phyloP scores from a whole-genome alignment of 2,797 vertebrate species.

The Mastacembelus armatus region DNA sequence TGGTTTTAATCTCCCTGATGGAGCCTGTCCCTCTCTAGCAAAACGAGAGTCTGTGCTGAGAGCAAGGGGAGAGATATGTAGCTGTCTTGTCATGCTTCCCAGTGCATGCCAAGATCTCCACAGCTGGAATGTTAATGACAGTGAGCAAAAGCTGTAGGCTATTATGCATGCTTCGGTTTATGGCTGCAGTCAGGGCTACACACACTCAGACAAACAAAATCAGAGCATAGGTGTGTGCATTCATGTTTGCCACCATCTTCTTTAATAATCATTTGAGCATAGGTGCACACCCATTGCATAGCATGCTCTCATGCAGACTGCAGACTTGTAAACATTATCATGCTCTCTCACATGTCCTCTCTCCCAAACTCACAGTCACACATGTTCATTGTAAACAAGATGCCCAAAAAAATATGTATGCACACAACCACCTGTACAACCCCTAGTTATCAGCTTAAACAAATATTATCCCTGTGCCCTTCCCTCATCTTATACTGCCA shows the following conservation, averaged over 20 bases:
- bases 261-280: neutral
- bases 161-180: constrained; percentile 26
- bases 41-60: constrained; percentile 25
- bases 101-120: constrained; percentile 69
- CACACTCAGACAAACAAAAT: constrained; percentile 3
- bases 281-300: neutral
- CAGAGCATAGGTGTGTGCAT: neutral
- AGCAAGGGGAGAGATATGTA: constrained; percentile 39
- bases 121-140: constrained; percentile 85
- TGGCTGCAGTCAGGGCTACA: constrained; percentile 36
- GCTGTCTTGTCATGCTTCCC: constrained; percentile 79
- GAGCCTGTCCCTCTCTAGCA: constrained; percentile 14
- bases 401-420: constrained; percentile 38
- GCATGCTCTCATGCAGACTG: neutral
- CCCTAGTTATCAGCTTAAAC: constrained; percentile 76
- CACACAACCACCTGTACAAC: constrained; percentile 50
- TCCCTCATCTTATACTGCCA: constrained; percentile 49
- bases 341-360: neutral
- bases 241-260: neutral
- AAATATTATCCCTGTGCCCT: constrained; percentile 71
- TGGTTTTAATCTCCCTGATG: constrained; percentile 44
- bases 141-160: constrained; percentile 65
- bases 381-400: constrained; percentile 39
- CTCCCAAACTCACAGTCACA: constrained; percentile 20
- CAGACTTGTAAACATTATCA: neutral